Conservation (phyloP, 2,888 invertebrate genomes). For the Danaus chrysippus region DNA sequence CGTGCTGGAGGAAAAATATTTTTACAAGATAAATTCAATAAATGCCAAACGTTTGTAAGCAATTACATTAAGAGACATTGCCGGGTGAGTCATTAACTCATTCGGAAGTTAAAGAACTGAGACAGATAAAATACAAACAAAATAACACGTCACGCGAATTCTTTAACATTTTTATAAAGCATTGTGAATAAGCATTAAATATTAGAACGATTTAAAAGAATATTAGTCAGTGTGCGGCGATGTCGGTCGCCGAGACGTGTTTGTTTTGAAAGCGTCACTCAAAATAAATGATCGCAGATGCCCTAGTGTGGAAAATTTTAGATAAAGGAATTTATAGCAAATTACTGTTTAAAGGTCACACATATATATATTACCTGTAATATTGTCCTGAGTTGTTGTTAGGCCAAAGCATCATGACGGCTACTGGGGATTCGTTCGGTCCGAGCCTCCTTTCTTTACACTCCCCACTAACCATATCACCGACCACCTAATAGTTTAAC, state of each 20-base stretch:
- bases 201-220: conserved; percentile 18
- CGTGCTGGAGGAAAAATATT: conserved; percentile 39
- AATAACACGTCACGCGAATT: conserved; percentile 26
- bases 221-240: conserved; percentile 23
- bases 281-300: conserved; percentile 31
- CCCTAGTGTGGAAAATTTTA: conserved; percentile 28
- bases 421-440: conserved; percentile 88
- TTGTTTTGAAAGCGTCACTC: conserved; percentile 31
- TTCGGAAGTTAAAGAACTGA: conserved; percentile 20
- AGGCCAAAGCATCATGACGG: conserved; percentile 91
- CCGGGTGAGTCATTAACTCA: conserved; percentile 14
- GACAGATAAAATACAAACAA: conserved; percentile 24
- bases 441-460: conserved; percentile 95
- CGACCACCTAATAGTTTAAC: conserved; percentile 80
- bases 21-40: conserved; percentile 25
- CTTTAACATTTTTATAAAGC: conserved; percentile 18
- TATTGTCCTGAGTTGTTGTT: conserved; percentile 80
- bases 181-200: conserved; percentile 19
- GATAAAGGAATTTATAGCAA: conserved; percentile 19
- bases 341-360: conserved; percentile 14
- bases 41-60: conserved; percentile 24
- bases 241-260: conserved; percentile 23
- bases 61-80: conserved; percentile 10
- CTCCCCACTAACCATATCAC: conserved; percentile 91
- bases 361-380: conserved; percentile 54